phyloP scores from a whole-genome alignment of 2,888 invertebrate species.

The Troides helena region DNA sequence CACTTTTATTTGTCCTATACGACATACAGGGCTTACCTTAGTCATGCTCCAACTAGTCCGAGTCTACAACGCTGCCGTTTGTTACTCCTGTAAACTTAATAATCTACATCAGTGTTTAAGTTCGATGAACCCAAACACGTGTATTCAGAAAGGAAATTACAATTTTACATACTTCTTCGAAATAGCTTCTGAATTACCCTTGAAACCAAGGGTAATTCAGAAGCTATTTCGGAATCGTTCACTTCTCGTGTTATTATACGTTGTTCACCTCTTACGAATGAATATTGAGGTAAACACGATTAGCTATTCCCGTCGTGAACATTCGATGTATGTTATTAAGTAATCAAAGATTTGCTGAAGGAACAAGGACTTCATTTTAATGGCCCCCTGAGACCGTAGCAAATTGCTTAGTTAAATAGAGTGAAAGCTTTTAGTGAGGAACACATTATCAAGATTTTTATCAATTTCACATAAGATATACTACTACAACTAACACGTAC shows the following conservation, averaged over 20 bases:
- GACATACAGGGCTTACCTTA: no score
- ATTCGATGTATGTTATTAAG: conserved; percentile 23
- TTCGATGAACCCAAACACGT: conserved; percentile 20
- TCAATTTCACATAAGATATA: no score
- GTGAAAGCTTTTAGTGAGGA: conserved; percentile 9
- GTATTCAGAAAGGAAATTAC: conserved; percentile 26
- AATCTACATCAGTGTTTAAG: conserved; percentile 2
- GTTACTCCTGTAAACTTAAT: not conserved
- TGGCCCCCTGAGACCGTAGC: conserved; percentile 1
- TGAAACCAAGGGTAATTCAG: conserved; percentile 18
- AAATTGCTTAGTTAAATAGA: conserved; percentile 20
- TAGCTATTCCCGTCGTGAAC: conserved; percentile 7
- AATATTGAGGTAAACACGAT: conserved; percentile 12
- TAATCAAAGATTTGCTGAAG: conserved; percentile 17
- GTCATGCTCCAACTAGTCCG: not conserved
- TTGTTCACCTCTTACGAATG: no score
- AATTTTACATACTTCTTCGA: conserved; percentile 17
- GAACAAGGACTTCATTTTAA: conserved; percentile 10
- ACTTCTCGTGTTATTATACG: not conserved
- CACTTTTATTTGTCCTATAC: no score
- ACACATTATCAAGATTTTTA: conserved; percentile 10
- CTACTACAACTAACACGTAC: no score
- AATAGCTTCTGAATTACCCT: conserved; percentile 17
- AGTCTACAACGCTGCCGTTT: not conserved
- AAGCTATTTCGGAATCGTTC: conserved; percentile 17